Evolutionary conservation across 2,797 vertebrate species (phyloP).

Genomic region (Rousettus madagascariensis): DNA sequence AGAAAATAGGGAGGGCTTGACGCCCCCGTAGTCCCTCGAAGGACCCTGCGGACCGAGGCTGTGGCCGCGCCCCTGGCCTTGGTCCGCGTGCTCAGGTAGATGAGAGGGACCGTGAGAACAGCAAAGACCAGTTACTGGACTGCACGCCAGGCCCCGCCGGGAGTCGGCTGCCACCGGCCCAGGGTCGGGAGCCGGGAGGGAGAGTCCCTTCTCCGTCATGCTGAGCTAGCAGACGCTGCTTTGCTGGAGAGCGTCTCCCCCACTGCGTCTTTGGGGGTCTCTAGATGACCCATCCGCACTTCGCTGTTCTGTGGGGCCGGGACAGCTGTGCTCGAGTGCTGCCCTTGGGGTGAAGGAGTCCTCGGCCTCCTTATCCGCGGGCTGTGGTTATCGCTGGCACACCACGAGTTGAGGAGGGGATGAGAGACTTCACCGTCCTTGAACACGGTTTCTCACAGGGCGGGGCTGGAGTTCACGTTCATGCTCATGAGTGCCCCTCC

Average conservation of each 20-base stretch:
- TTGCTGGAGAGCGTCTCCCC: neutral
- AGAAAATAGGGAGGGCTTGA: neutral
- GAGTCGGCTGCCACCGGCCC: neutral
- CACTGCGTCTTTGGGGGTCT: rapidly evolving
- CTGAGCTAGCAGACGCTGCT: neutral
- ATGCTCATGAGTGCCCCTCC: neutral
- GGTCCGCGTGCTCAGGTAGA: neutral
- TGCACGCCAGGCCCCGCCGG: neutral
- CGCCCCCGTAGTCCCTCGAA: rapidly evolving
- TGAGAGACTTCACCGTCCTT: neutral
- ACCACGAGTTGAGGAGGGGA: neutral
- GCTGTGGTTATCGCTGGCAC: neutral
- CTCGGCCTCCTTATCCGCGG: rapidly evolving
- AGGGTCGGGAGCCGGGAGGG: neutral
- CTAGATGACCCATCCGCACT: neutral
- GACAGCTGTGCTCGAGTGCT: neutral
- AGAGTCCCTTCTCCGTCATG: neutral
- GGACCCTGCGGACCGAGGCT: neutral
- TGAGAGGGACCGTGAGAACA: neutral
- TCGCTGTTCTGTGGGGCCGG: neutral
- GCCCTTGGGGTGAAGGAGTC: neutral
- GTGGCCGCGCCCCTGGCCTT: neutral
- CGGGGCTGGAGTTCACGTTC: neutral
- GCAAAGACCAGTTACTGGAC: neutral
- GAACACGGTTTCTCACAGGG: neutral